Percentiles rank a stretch among this genome's conserved stretches.
phyloP scores from a whole-genome alignment of 2,888 invertebrate genomes.

The Nowickia ferox region DNA sequence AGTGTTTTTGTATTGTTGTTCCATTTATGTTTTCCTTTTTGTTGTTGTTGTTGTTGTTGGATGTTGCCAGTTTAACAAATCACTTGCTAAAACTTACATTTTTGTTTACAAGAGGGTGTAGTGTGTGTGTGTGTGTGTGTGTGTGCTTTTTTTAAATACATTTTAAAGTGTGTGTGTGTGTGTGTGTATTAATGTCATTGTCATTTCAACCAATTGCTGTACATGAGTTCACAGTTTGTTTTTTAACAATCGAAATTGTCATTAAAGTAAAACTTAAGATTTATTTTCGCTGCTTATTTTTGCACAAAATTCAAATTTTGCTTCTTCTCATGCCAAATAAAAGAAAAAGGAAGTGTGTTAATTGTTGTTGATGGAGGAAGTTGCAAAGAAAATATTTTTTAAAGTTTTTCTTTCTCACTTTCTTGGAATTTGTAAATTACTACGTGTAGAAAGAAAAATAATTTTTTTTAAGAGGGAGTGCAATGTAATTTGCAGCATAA shows the following conservation, averaged over 20 bases:
- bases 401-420: background rate
- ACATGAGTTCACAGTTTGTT: conserved; percentile 58
- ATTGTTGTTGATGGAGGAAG: conserved; percentile 10
- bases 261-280: conserved; percentile 49
- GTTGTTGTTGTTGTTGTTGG: background rate
- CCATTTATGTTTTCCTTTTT: background rate
- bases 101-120: background rate
- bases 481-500: no score
- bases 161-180: conserved; percentile 2
- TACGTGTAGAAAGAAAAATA: background rate
- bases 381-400: conserved; percentile 1
- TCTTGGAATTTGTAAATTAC: conserved; percentile 11
- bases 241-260: conserved; percentile 65
- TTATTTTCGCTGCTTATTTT: conserved; percentile 41
- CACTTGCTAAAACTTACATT: conserved; percentile 39
- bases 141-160: conserved; percentile 7
- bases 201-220: conserved; percentile 43
- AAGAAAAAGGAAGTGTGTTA: background rate
- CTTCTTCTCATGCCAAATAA: background rate
- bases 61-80: conserved; percentile 52
- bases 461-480: background rate
- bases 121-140: background rate
- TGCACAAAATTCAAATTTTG: conserved; percentile 7
- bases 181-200: conserved; percentile 40
- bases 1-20: conserved; percentile 34